phyloP scores from a whole-genome alignment of 1,140 invertebrate genomes.

The silkworm (Bombyx mori) region DNA sequence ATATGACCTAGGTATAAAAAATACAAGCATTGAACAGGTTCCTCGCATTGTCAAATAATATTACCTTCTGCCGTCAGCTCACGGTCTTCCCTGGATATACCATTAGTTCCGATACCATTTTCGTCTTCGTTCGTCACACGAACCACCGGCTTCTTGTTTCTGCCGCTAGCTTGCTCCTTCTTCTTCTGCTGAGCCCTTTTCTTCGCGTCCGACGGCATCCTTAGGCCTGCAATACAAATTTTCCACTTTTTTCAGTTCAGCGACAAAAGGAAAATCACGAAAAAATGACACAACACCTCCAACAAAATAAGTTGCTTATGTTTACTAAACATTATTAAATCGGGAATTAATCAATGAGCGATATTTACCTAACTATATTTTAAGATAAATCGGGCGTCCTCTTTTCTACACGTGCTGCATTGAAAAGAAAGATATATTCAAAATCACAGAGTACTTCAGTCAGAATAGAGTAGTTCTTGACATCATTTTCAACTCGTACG shows the following conservation, averaged over 20 bases:
- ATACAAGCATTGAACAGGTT: no score
- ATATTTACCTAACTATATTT: slow-evolving; percentile 35
- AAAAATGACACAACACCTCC: no score
- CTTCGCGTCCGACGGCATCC: slow-evolving; percentile 97
- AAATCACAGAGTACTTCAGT: slow-evolving; percentile 13
- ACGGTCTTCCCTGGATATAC: slow-evolving; percentile 40
- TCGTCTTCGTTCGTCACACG: slow-evolving; percentile 68
- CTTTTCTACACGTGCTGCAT: slow-evolving; percentile 60
- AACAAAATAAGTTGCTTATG: no score
- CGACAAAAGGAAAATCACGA: background rate
- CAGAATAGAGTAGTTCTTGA: background rate
- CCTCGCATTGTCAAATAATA: background rate
- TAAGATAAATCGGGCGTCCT: slow-evolving; percentile 41
- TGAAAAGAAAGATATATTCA: slow-evolving; percentile 43
- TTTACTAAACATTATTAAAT: background rate
- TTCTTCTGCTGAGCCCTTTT: slow-evolving; percentile 98
- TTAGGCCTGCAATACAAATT: slow-evolving; percentile 14
- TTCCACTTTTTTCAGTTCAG: slow-evolving; percentile 1
- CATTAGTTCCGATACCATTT: slow-evolving; percentile 67
- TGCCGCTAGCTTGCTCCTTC: slow-evolving; percentile 92
- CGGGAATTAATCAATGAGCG: background rate
- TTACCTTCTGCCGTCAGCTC: slow-evolving; percentile 73
- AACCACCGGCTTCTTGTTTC: slow-evolving; percentile 76
- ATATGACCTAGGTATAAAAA: no score
- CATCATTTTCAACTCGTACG: no score